phyloP scores from a whole-genome alignment of 2,888 invertebrate genomes.

The Cephonodes hylas region DNA sequence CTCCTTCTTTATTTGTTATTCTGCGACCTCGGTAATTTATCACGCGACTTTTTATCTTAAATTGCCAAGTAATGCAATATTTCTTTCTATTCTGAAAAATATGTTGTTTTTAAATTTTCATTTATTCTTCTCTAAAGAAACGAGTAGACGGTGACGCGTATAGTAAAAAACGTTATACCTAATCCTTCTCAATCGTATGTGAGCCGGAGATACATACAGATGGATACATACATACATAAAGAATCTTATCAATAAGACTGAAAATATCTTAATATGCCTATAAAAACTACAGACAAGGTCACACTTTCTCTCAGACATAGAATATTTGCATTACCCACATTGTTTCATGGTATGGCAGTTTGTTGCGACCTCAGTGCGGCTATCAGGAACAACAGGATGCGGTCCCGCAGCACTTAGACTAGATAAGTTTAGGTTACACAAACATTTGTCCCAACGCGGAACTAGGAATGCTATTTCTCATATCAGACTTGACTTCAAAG shows the following conservation, averaged over 20 bases:
- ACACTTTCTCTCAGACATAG: no score
- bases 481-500: not conserved
- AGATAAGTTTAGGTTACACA: conserved; percentile 4
- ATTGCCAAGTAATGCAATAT: not conserved
- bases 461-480: not conserved
- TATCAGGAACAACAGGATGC: not conserved
- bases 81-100: no score
- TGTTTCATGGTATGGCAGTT: not conserved
- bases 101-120: not conserved
- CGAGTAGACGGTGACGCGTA: no score
- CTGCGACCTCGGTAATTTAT: not conserved
- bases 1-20: conserved; percentile 2
- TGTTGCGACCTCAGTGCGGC: not conserved
- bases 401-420: not conserved
- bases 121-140: no score
- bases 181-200: no score
- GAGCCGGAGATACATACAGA: no score
- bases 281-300: no score
- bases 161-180: no score
- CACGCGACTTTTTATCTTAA: not conserved
- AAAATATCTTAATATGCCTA: no score
- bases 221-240: no score
- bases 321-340: not conserved
- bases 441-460: conserved; percentile 4
- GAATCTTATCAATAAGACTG: no score